A percentile compares a stretch with the other conserved stretches of the same genome.
phyloP scores from a whole-genome alignment of 92 coral and sea anemone species.

The Porites cylindrica region DNA sequence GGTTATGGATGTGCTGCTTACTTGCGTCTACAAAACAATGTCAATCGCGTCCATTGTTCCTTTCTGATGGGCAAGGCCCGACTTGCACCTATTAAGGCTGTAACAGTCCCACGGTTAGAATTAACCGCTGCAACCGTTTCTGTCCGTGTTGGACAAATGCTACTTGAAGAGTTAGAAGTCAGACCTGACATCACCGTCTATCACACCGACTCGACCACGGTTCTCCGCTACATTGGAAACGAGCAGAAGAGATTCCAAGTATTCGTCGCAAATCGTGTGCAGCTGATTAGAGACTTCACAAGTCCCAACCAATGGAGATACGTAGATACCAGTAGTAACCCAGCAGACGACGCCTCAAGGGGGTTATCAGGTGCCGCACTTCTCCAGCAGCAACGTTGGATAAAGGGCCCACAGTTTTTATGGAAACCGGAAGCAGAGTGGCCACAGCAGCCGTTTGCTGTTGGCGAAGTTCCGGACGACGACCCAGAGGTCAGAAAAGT shows the following conservation, averaged over 20 bases:
- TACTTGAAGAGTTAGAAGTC: conserved; percentile 43
- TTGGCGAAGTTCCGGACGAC: conserved; percentile 57
- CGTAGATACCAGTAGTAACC: no score
- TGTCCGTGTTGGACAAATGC: conserved; percentile 43
- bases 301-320: no score
- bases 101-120: conserved; percentile 51
- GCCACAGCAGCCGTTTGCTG: conserved; percentile 62
- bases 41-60: conserved; percentile 57
- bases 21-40: conserved; percentile 61
- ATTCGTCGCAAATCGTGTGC: no score
- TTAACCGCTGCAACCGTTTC: conserved; percentile 50
- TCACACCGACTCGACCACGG: no score
- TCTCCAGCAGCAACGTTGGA: conserved; percentile 59
- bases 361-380: conserved; percentile 44
- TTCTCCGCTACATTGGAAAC: no score
- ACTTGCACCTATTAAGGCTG: conserved; percentile 41
- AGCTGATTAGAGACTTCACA: no score
- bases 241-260: no score
- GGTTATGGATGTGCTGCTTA: no score
- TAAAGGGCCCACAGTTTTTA: conserved; percentile 67
- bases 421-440: conserved; percentile 67
- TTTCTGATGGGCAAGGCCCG: no score
- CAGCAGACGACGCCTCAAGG: conserved; percentile 74
- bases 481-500: conserved; percentile 65
- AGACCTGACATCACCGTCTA: no score